Percentiles rank a stretch among this genome's conserved stretches.
Conservation (phyloP, 2,113 vertebrate genomes). For the Xiphophorus hellerii region DNA sequence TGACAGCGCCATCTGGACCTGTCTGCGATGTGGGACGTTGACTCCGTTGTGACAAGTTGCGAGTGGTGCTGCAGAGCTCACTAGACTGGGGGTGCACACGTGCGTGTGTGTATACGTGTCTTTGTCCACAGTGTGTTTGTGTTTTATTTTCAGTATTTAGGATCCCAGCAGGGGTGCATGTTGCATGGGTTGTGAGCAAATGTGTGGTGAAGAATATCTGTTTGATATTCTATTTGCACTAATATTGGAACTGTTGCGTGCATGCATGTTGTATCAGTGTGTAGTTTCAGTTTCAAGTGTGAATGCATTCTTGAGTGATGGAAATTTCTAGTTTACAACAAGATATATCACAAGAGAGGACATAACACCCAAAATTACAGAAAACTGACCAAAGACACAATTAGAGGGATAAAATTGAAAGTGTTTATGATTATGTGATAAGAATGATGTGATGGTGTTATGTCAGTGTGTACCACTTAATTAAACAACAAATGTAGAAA, state of each 20-base stretch:
- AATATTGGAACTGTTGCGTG: neutral
- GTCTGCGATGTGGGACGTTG: slow-evolving; percentile 64
- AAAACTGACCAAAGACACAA: too few relatives aligned
- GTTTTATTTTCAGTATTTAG: slow-evolving; percentile 29
- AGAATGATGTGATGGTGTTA: too few relatives aligned
- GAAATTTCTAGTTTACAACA: too few relatives aligned
- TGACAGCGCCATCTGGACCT: slow-evolving; percentile 83
- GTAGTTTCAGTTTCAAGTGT: neutral
- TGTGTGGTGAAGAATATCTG: slow-evolving; percentile 15
- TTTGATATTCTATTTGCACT: slow-evolving; percentile 2
- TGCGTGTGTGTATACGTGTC: neutral
- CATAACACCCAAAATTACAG: too few relatives aligned
- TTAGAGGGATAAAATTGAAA: too few relatives aligned
- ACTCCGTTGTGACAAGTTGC: slow-evolving; percentile 64
- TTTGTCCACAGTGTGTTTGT: slow-evolving; percentile 4
- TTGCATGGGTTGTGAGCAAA: slow-evolving; percentile 45
- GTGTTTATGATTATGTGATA: too few relatives aligned
- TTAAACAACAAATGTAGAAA: too few relatives aligned
- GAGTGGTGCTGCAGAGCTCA: slow-evolving; percentile 40
- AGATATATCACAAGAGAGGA: too few relatives aligned
- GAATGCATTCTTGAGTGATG: slow-evolving; percentile 6
- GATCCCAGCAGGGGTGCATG: slow-evolving; percentile 43
- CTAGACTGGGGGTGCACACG: slow-evolving; percentile 9
- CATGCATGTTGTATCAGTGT: slow-evolving; percentile 12
- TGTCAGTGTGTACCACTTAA: too few relatives aligned